Evolutionary conservation across 2,113 vertebrate genomes (phyloP).

Genomic region (Trochalopteron elliotii): DNA sequence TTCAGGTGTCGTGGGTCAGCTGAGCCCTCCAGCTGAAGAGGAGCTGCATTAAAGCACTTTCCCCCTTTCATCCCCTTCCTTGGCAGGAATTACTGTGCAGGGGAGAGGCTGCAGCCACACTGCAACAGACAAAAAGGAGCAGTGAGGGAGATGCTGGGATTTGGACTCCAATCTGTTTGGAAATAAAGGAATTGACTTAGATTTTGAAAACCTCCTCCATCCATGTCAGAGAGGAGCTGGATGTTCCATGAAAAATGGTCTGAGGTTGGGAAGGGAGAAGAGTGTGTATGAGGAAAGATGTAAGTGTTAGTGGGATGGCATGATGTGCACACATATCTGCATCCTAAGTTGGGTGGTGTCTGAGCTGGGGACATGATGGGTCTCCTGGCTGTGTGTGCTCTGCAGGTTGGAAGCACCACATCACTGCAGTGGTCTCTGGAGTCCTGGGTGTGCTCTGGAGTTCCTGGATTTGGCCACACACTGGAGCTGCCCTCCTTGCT

Average conservation of each 20-base stretch:
- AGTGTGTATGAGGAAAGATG: not conserved
- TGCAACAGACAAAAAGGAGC: not conserved
- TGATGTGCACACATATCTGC: not conserved
- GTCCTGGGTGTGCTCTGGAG: not conserved
- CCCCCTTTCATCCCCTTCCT: not conserved
- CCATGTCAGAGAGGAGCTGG: not conserved
- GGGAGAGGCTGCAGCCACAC: not conserved
- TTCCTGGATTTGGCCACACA: not conserved
- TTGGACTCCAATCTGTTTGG: not conserved
- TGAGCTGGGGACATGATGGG: fast-evolving
- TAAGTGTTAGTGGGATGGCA: not conserved
- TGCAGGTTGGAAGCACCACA: not conserved
- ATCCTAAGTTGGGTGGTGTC: not conserved
- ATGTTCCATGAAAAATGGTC: not conserved
- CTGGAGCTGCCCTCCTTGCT: not conserved
- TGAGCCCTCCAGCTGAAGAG: not conserved
- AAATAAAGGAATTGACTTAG: not conserved
- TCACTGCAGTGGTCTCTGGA: not conserved
- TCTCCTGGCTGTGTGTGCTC: not conserved
- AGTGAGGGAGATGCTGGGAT: not conserved
- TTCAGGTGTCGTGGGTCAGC: fast-evolving
- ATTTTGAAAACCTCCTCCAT: not conserved
- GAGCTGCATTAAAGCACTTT: not conserved
- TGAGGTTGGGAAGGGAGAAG: not conserved
- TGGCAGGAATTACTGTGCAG: no score